Percentiles rank a stretch among this genome's conserved stretches.
Evolutionary conservation across 2,113 vertebrate genomes (phyloP).

Genomic region (Leucopsar rothschildi): DNA sequence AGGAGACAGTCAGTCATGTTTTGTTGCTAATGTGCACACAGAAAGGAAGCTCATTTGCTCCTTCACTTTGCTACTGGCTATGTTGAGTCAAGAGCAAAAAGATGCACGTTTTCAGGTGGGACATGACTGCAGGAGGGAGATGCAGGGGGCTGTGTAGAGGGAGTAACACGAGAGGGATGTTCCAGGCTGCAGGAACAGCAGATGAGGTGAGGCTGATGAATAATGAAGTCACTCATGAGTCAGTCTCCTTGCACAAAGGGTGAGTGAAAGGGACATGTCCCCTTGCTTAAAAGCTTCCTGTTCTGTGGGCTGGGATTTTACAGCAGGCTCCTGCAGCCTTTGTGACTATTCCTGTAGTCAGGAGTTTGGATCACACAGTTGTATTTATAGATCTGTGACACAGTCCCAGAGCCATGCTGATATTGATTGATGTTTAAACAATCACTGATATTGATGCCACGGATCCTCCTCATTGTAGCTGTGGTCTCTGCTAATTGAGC

Average conservation of each 20-base stretch:
- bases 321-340: neutral
- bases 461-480: neutral
- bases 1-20: slow-evolving; percentile 37
- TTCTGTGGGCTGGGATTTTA: neutral
- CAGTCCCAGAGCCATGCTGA: neutral
- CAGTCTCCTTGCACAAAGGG: neutral
- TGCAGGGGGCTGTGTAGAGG: neutral
- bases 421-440: neutral
- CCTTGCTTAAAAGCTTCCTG: neutral
- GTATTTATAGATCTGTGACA: neutral
- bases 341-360: neutral
- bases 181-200: neutral
- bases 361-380: neutral
- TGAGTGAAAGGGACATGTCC: neutral
- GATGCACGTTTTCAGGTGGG: neutral
- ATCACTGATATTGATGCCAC: neutral
- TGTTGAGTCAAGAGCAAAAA: neutral
- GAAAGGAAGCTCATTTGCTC: slow-evolving; percentile 28
- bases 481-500: neutral
- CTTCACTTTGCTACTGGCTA: neutral
- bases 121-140: neutral
- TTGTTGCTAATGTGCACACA: slow-evolving; percentile 12
- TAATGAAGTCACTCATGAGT: slow-evolving; percentile 6
- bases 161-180: neutral
- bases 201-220: neutral